Conservation (phyloP, 2,888 invertebrate species). For the Gymnocheta viridis region DNA sequence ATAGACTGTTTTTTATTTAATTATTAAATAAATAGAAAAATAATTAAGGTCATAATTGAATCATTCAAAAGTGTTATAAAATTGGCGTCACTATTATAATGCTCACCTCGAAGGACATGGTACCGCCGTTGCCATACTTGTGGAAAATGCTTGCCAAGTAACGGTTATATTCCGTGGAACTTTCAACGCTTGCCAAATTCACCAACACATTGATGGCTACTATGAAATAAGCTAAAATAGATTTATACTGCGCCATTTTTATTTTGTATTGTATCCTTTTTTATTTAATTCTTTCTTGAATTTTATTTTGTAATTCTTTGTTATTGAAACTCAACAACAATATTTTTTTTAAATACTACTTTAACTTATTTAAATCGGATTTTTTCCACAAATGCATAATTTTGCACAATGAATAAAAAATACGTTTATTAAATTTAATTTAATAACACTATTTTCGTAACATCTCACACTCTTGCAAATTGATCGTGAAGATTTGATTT, state of each 20-base stretch:
- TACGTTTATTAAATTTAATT: slow-evolving; percentile 29
- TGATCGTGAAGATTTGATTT: slow-evolving; percentile 37
- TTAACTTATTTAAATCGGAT: not conserved
- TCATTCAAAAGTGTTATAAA: no score
- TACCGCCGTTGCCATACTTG: slow-evolving; percentile 81
- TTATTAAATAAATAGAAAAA: slow-evolving; percentile 1
- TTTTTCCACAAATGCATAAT: slow-evolving; percentile 40
- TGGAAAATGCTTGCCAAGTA: slow-evolving; percentile 81
- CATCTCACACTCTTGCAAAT: slow-evolving; percentile 48
- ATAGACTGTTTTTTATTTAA: no score
- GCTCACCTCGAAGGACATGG: slow-evolving; percentile 81
- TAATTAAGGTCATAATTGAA: slow-evolving; percentile 9
- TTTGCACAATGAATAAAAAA: not conserved
- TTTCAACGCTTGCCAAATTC: slow-evolving; percentile 33
- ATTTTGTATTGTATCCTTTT: not conserved
- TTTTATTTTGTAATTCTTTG: not conserved
- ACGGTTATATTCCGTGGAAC: slow-evolving; percentile 80
- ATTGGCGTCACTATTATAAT: not conserved
- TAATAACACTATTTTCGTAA: slow-evolving; percentile 43
- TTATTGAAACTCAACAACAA: slow-evolving; percentile 27
- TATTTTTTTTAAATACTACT: not conserved
- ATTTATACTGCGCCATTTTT: slow-evolving; percentile 45
- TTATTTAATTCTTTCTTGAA: slow-evolving; percentile 33
- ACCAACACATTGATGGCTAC: slow-evolving; percentile 14
- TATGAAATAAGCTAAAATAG: not conserved